Evolutionary conservation across 2,113 vertebrate species (phyloP).

Genomic region (Alectura lathami): DNA sequence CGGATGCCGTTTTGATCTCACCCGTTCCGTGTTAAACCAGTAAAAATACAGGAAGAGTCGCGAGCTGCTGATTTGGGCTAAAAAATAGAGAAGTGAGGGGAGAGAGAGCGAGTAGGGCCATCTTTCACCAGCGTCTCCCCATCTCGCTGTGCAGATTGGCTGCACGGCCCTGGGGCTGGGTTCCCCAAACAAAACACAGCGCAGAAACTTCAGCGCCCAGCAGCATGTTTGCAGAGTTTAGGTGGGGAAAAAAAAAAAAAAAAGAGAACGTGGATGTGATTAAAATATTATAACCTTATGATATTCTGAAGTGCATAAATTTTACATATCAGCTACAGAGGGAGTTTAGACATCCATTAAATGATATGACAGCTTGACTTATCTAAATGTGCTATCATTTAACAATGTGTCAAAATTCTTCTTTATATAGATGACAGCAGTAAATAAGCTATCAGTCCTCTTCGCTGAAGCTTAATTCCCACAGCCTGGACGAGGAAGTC

Average conservation of each 20-base stretch:
- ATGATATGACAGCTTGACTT: slow-evolving; percentile 84
- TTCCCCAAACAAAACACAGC: not conserved
- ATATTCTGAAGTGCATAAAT: slow-evolving; percentile 85
- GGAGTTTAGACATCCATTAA: slow-evolving; percentile 85
- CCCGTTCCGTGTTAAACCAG: not conserved
- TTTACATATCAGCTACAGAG: slow-evolving; percentile 81
- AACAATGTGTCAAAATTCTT: slow-evolving; percentile 85
- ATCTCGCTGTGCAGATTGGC: slow-evolving; percentile 50
- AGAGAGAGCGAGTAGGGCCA: not conserved
- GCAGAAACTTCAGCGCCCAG: slow-evolving; percentile 2
- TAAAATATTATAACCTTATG: slow-evolving; percentile 84
- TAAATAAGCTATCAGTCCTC: slow-evolving; percentile 84
- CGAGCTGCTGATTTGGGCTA: slow-evolving; percentile 14
- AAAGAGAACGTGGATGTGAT: slow-evolving; percentile 73
- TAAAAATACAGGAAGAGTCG: slow-evolving; percentile 3
- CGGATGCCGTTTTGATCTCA: not conserved
- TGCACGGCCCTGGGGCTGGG: not conserved
- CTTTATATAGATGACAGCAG: slow-evolving; percentile 82
- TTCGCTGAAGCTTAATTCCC: slow-evolving; percentile 74
- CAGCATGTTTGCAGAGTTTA: slow-evolving; percentile 14
- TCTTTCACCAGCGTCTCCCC: slow-evolving; percentile 50
- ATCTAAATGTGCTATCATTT: slow-evolving; percentile 87
- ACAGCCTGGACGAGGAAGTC: slow-evolving; percentile 55
- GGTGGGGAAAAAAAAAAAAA: not conserved
- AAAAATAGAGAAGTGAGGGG: not conserved